Evolutionary conservation across 2,797 vertebrate genomes (phyloP).

Genomic region (Macrochelys suwanniensis): DNA sequence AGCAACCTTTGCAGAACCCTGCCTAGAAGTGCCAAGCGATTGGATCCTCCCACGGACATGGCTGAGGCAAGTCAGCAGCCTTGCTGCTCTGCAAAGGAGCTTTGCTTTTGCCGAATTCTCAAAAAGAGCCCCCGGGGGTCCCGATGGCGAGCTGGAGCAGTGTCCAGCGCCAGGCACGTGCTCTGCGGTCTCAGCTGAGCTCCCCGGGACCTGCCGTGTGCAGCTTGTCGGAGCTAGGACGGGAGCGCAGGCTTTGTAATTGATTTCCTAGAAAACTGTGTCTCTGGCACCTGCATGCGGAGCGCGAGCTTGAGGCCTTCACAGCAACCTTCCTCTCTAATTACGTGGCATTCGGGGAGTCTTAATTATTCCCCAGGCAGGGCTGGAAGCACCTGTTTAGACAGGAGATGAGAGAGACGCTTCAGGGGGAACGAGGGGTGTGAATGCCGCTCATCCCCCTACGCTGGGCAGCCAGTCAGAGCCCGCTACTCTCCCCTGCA

Average conservation of each 20-base stretch:
- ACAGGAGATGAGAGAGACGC: neutral
- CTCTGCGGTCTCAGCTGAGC: slow-evolving; percentile 20
- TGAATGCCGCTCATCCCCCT: neutral
- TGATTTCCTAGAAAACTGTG: slow-evolving; percentile 70
- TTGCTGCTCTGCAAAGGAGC: accelerated
- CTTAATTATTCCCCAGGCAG: slow-evolving; percentile 57
- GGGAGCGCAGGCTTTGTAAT: slow-evolving; percentile 31
- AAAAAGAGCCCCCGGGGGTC: slow-evolving; percentile 1
- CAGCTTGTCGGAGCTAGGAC: neutral
- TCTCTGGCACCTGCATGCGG: slow-evolving; percentile 17
- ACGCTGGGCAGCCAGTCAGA: neutral
- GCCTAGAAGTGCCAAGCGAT: neutral
- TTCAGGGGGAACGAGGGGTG: neutral
- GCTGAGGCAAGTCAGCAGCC: neutral
- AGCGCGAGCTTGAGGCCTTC: slow-evolving; percentile 38
- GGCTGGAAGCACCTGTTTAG: slow-evolving; percentile 56
- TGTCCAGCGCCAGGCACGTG: neutral
- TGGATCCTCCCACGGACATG: neutral
- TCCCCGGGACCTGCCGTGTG: slow-evolving; percentile 36
- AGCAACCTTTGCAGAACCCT: accelerated
- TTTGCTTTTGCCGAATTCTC: neutral
- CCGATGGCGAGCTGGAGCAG: neutral
- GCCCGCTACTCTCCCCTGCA: neutral
- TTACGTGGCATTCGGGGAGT: slow-evolving; percentile 23
- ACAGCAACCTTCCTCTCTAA: slow-evolving; percentile 31